Percentiles rank a stretch among this genome's conserved stretches.
Conservation (phyloP, 2,113 vertebrate species). For the zebrafish (Danio rerio) region DNA sequence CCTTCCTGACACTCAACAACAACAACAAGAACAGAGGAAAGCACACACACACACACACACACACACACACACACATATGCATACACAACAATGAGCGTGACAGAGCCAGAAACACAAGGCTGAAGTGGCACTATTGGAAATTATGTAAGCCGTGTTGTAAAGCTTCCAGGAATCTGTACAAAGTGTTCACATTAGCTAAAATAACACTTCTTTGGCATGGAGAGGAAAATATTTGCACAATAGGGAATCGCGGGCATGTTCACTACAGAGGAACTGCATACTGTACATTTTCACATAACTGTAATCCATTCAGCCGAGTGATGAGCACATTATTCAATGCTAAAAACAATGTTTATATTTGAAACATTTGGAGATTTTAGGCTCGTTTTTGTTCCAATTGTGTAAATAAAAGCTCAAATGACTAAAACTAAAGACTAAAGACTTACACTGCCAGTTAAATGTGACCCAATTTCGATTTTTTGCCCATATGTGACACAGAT, state of each 20-base stretch:
- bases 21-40: constrained; percentile 44
- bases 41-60: constrained; percentile 12
- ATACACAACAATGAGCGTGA: background rate
- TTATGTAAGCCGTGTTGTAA: constrained; percentile 63
- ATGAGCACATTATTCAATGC: no score
- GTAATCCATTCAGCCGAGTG: no score
- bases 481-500: no score
- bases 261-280: constrained; percentile 68
- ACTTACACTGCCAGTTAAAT: no score
- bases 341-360: no score
- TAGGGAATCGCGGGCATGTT: constrained; percentile 56
- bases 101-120: constrained; percentile 27
- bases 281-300: constrained; percentile 23
- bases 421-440: no score
- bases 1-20: constrained; percentile 18
- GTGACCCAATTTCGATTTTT: no score
- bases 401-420: no score
- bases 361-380: no score
- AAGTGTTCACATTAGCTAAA: constrained; percentile 75
- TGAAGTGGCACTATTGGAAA: constrained; percentile 64
- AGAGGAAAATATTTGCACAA: constrained; percentile 73
- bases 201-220: constrained; percentile 71
- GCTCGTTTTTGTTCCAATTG: no score
- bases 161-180: constrained; percentile 69
- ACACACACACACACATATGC: no score